Conservation (phyloP, 1,140 invertebrate species). For the Trichonephila clavipes region DNA sequence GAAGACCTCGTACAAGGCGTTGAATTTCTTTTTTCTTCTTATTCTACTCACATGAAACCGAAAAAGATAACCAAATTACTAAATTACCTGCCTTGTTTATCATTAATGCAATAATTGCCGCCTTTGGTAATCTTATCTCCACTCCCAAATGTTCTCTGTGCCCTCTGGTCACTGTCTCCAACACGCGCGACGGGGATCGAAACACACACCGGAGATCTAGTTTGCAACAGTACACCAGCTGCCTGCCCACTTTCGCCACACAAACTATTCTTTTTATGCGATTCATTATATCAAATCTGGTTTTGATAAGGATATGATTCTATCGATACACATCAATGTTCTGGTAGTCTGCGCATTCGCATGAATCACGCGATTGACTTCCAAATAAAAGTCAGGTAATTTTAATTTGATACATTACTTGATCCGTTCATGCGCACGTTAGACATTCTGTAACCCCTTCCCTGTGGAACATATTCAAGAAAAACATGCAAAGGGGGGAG, state of each 20-base stretch:
- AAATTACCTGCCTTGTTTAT: constrained; percentile 74
- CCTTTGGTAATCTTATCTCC: constrained; percentile 61
- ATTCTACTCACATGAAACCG: constrained; percentile 54
- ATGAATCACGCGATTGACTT: neutral
- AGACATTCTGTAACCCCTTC: too few species aligned
- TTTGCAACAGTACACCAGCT: constrained; percentile 5
- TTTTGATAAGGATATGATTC: neutral
- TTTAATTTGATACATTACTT: too few species aligned
- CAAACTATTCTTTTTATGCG: neutral
- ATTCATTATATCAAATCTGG: neutral
- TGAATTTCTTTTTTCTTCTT: constrained; percentile 46
- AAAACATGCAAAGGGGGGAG: too few species aligned
- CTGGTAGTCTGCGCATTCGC: neutral
- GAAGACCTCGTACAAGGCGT: neutral
- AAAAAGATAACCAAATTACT: constrained; percentile 67
- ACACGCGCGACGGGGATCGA: neutral
- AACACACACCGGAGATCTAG: neutral
- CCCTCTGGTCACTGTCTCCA: constrained; percentile 50
- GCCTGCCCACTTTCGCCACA: constrained; percentile 1
- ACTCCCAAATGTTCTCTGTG: constrained; percentile 15
- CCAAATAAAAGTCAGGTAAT: too few species aligned
- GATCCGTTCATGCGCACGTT: too few species aligned
- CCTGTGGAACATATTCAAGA: too few species aligned
- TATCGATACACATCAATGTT: neutral
- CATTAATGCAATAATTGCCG: constrained; percentile 74